phyloP scores from a whole-genome alignment of 2,888 invertebrate genomes.

The Trachelus troglodyta region DNA sequence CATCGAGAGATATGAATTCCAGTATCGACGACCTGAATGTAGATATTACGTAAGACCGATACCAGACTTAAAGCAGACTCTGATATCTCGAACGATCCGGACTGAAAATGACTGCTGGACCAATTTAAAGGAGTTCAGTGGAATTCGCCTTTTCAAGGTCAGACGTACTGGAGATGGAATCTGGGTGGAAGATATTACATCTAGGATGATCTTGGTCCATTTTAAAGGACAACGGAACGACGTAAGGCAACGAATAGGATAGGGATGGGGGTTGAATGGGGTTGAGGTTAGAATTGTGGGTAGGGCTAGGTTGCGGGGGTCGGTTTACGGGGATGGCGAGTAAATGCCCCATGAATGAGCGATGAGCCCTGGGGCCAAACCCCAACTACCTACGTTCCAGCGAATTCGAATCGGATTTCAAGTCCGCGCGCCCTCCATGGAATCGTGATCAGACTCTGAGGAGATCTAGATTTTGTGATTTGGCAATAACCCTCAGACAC shows the following conservation, averaged over 20 bases:
- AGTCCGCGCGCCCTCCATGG: slow-evolving; percentile 37
- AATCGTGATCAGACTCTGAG: slow-evolving; percentile 48
- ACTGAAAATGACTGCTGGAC: no score
- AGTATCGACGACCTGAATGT: background rate
- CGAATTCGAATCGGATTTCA: slow-evolving; percentile 56
- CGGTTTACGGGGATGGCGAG: slow-evolving; percentile 60
- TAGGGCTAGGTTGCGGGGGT: slow-evolving; percentile 26
- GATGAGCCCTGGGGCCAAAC: slow-evolving; percentile 56
- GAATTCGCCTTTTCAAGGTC: no score
- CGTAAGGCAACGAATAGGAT: slow-evolving; percentile 38
- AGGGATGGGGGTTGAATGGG: slow-evolving; percentile 51
- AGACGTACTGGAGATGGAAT: background rate
- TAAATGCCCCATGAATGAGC: slow-evolving; percentile 66
- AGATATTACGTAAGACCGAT: no score
- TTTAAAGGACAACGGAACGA: slow-evolving; percentile 55
- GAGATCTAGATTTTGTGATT: background rate
- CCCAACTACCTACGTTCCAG: slow-evolving; percentile 4
- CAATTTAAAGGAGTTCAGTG: no score
- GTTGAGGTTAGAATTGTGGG: slow-evolving; percentile 55
- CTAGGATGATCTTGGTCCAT: slow-evolving; percentile 57
- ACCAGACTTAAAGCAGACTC: no score
- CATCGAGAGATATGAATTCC: background rate
- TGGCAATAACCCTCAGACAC: background rate
- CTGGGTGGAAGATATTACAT: slow-evolving; percentile 51
- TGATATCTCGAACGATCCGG: no score